phyloP scores from a whole-genome alignment of 2,888 invertebrate genomes.

The Phyllotreta cruciferae region DNA sequence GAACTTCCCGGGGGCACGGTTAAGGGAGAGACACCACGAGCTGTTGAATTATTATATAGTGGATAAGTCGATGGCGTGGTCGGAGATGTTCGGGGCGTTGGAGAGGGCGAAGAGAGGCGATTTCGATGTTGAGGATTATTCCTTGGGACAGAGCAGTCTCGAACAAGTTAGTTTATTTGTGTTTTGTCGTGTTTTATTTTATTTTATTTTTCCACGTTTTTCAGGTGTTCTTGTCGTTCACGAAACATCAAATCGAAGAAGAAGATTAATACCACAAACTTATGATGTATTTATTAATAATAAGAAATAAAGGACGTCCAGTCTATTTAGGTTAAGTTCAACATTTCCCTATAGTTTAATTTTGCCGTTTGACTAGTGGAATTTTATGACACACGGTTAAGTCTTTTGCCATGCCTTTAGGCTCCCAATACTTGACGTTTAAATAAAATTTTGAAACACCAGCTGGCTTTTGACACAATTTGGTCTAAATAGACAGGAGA shows the following conservation, averaged over 20 bases:
- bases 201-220: conserved; percentile 35
- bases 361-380: no score
- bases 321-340: no score
- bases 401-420: no score
- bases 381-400: no score
- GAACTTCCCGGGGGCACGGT: conserved; percentile 51
- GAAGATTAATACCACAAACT: not conserved
- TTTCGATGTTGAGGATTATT: conserved; percentile 77
- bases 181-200: not conserved
- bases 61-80: conserved; percentile 71
- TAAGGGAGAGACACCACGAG: conserved; percentile 75
- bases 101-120: conserved; percentile 61
- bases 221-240: conserved; percentile 72
- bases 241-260: conserved; percentile 61
- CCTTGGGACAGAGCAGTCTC: conserved; percentile 75
- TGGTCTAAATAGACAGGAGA: no score
- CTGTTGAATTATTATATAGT: conserved; percentile 74
- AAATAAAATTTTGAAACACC: no score
- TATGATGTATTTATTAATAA: no score
- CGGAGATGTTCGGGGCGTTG: conserved; percentile 77
- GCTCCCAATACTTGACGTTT: no score
- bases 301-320: no score
- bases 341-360: no score
- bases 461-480: no score
- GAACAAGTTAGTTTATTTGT: conserved; percentile 27